Evolutionary conservation across 2,113 vertebrate species (phyloP).

Genomic region (Neomonachus schauinslandi): DNA sequence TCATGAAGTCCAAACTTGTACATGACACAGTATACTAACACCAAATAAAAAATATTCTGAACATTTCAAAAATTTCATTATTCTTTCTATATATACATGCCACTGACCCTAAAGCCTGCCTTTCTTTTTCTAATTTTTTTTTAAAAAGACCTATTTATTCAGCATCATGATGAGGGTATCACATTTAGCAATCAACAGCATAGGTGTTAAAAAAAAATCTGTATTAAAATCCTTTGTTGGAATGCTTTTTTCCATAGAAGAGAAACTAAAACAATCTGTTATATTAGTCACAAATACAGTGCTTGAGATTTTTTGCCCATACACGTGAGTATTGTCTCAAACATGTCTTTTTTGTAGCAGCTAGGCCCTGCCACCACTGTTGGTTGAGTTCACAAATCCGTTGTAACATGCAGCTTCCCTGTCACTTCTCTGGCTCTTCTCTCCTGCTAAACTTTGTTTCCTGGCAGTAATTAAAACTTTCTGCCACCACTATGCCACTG

Average conservation of each 20-base stretch:
- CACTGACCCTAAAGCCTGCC: background rate
- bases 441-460: background rate
- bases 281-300: background rate
- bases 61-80: conserved; percentile 8
- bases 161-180: background rate
- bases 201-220: background rate
- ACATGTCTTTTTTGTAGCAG: background rate
- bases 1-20: background rate
- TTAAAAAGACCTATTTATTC: background rate
- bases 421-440: background rate
- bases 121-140: background rate
- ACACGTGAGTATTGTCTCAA: background rate
- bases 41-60: background rate
- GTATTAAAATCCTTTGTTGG: background rate
- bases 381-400: background rate
- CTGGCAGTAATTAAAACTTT: background rate
- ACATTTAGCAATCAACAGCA: background rate
- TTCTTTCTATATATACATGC: background rate
- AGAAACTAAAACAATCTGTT: background rate
- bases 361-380: background rate
- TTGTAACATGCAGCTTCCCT: background rate
- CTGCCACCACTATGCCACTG: background rate
- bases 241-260: background rate
- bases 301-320: background rate
- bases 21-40: background rate